Evolutionary conservation across 2,888 invertebrate species (phyloP), one percentile per base, ranked within the genome.

Genomic region (Alsophila aescularia): DNA sequence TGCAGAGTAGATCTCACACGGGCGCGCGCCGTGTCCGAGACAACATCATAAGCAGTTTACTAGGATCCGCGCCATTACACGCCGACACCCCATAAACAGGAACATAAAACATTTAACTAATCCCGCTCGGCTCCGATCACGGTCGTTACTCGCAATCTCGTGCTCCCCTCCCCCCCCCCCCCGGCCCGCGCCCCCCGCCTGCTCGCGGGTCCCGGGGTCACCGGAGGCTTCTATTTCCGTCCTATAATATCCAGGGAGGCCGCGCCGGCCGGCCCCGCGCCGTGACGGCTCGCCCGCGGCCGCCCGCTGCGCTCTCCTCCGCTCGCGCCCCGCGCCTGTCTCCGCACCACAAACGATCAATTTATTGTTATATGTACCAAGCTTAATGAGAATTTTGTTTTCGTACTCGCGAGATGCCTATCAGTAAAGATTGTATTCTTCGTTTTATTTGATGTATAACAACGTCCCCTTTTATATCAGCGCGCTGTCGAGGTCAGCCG

Each of bases 221-320:
- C 62, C 60, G 63, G 64, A 67, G 63, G 62, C 65, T 65, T 68
- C 69, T 70, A 72, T 68, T 69, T 70, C 60, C 59, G 61, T 71
- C 65, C 53, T 52, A 51, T 50, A 58, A 1, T 24, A 8, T 2
- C 24, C 24, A 5, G 5, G 24, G 24, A 7, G 8, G n/a, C 29
- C 29, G 29, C 29, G 2, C 29, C 10, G 29, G 10, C 1, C 21
- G 4, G 32, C 32, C 3, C 32, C 18, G 40, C 27, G 9, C 27
- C 10, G 32, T 16, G 31, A 39, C 43, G 24, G 40, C 42, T 29
- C 37, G 41, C 37, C 47, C 27, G 51, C 29, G 39, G 44, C 40
- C 12, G 14, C 45, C 52, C 36, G 42, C 50, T 37, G 32, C 18
- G 42, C 29, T n/a, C 5, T 6, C 24, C 24, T 2, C 24, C 24